Conservation (phyloP, 2,888 invertebrate genomes). For the Oithona nana region DNA sequence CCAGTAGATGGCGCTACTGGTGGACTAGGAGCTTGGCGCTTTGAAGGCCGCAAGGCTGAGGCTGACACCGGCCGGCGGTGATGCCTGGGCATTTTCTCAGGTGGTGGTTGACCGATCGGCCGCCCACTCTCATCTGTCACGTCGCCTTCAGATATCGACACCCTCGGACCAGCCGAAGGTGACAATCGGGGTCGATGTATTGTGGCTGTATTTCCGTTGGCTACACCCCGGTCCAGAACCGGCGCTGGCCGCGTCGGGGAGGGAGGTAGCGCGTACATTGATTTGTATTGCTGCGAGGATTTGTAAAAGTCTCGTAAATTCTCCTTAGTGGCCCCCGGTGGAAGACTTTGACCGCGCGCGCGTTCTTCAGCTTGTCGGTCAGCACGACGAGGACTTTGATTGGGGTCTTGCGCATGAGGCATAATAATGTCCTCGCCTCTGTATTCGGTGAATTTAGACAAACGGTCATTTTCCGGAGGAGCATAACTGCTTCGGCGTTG, state of each 20-base stretch:
- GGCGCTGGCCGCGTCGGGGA: constrained; percentile 13
- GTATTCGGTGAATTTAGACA: constrained; percentile 13
- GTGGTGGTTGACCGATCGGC: not conserved
- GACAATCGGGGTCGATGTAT: not conserved
- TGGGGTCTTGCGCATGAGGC: not conserved
- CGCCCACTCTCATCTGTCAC: constrained; percentile 6
- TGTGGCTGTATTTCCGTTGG: not conserved
- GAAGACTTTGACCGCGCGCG: constrained; percentile 15
- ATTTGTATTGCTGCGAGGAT: constrained; percentile 11
- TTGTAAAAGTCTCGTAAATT: constrained; percentile 15
- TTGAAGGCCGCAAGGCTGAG: not conserved
- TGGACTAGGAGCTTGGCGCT: not conserved
- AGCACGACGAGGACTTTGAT: not conserved
- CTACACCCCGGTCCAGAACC: constrained; percentile 1
- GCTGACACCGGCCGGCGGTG: not conserved
- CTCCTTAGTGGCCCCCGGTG: constrained; percentile 15
- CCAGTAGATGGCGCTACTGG: not conserved
- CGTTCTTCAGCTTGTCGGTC: not conserved
- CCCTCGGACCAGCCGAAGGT: not conserved
- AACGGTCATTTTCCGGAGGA: not conserved
- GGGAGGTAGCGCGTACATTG: constrained; percentile 16
- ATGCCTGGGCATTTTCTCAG: not conserved
- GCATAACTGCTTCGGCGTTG: not conserved
- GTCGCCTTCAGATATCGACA: constrained; percentile 3
- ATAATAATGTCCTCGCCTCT: not conserved